Conservation (phyloP, 1,140 invertebrate genomes). For the Drosophila paulistorum region DNA sequence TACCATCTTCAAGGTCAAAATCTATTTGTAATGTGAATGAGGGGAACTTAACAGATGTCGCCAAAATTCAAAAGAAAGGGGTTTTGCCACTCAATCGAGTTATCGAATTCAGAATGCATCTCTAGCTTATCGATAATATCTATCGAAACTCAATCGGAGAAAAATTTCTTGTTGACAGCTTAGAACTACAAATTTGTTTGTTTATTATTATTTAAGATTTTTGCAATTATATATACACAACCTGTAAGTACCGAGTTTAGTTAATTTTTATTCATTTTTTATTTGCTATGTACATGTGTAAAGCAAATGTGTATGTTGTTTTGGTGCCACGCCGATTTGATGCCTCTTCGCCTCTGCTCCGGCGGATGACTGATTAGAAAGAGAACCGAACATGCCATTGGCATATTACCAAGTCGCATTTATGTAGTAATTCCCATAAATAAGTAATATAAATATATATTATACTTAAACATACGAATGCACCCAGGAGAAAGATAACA, state of each 20-base stretch:
- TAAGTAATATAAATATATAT: conserved; percentile 16
- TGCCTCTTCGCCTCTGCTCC: background rate
- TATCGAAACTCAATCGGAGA: background rate
- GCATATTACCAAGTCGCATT: conserved; percentile 2
- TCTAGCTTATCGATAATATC: conserved; percentile 21
- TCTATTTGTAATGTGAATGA: no score
- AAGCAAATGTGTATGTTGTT: background rate
- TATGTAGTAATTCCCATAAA: conserved; percentile 18
- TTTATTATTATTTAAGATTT: background rate
- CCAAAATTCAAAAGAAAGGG: background rate
- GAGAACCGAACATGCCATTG: conserved; percentile 15
- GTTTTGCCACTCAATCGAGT: background rate
- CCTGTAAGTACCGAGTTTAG: background rate
- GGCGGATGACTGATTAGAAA: conserved; percentile 16
- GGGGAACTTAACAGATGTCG: no score
- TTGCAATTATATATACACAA: conserved; percentile 6
- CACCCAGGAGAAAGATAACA: conserved; percentile 9
- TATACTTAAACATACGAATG: conserved; percentile 21
- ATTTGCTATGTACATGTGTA: background rate
- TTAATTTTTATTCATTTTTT: background rate
- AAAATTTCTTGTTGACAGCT: conserved; percentile 1
- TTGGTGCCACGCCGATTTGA: background rate
- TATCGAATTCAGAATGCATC: background rate
- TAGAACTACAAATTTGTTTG: conserved; percentile 4
- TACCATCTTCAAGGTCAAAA: no score